Evolutionary conservation across 2,888 invertebrate species (phyloP), one percentile per base, ranked within the genome.

Genomic region (Caenorhabditis sp.): DNA sequence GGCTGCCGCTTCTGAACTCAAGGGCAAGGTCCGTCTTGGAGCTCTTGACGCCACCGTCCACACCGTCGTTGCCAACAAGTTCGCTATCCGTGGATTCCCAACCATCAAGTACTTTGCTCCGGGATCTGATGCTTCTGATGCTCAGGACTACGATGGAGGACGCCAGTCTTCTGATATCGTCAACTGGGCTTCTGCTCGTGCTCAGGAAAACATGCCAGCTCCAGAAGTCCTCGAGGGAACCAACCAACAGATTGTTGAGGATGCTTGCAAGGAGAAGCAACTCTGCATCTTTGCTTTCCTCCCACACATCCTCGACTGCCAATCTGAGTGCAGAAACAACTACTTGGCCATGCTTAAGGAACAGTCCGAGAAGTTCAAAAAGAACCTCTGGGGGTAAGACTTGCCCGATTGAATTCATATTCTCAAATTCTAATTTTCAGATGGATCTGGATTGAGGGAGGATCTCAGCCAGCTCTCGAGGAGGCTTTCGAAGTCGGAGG

Each of bases 391-490:
- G 97, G 97, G 97, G 94, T 95, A 58, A 44, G 56, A 47, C n/a
- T n/a, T n/a, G n/a, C n/a, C n/a, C n/a, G n/a, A n/a, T n/a, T n/a
- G n/a, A n/a, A n/a, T n/a, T n/a, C n/a, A n/a, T n/a, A n/a, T n/a
- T n/a, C n/a, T n/a, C n/a, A n/a, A n/a, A n/a, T n/a, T n/a, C n/a
- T n/a, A n/a, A n/a, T n/a, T 82, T 89, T 67, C 91, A 94, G 94
- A 80, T 98, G 98, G 97, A 93, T 96, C 13, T 99, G 99, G 99
- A 93, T 96, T 1, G 98, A 98, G 92, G 98, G 96, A 51, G 96
- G 95, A 11, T 94, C 95, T 1, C 98, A 99, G 92, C 92, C 94
- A 0, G 94, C 95, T 0, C 92, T 99, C 20, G 99, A 99, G 92
- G 95, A 95, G 83, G 94, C 96, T 0, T 92, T 99, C 40, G 98